Base-by-base conservation (phyloP, 2,797 vertebrate genomes). In the Sternotherus odoratus region DNA sequence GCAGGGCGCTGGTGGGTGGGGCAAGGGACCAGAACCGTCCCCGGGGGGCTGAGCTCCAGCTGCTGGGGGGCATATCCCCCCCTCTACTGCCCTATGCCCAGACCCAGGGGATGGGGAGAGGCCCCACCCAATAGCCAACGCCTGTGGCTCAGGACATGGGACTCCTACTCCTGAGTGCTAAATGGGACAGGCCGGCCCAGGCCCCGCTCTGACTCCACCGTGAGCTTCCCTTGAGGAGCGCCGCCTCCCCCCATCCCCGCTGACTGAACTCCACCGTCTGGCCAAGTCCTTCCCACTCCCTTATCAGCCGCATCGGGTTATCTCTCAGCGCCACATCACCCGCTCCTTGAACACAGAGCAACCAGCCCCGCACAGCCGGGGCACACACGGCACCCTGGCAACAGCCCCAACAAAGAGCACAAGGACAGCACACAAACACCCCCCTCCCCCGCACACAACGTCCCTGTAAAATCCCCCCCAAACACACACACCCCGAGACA, bases 311-410 rank as follows among this genome's bases (percentile, higher is more conserved):
- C 8, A 9, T 48, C 26, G 5, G 24, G 39, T 82, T 78, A 86
- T 87, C 85, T 75, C 54, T 75, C 28, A 78, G 51, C 3, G 63
- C 90, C 90, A 91, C 90, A 74, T 91, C 82, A 84, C 48, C 85
- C 24, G 8, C 19, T 12, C 39, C 26, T 36, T 79, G 85, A 53
- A 46, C 90, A 63, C 85, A 79, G 85, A 84, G 90, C 85, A 79
- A 51, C 75, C 17, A 50, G 78, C 74, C 56, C 53, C 30, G 50
- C 39, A 33, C 6, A 19, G 48, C 17, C 21, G 12, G 12, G 80
- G 46, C 30, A n/a, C 39, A 60, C 57, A 60, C 57, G 15, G 13
- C 6, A 2, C 33, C 57, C 30, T 63, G 57, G 57, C 30, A 63
- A 17, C 33, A 8, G 60, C 33, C 30, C 60, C 33, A 10, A 26